A percentile compares a stretch with the other conserved stretches of the same genome.
Conservation (phyloP, 2,888 invertebrate species). For the Nipponacmea schrenckii region DNA sequence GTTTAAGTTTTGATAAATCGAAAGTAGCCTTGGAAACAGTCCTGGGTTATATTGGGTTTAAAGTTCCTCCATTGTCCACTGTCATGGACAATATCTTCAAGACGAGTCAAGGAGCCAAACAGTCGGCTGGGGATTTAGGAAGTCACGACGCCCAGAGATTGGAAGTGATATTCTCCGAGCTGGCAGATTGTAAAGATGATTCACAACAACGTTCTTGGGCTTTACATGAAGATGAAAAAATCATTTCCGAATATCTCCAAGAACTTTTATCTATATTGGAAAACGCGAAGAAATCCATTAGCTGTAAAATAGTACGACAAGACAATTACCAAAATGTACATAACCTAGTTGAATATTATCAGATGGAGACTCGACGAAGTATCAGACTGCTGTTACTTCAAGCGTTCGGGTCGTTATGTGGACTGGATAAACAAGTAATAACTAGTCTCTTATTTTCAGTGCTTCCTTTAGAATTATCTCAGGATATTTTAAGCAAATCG, state of each 20-base stretch:
- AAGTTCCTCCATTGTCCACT: constrained; percentile 40
- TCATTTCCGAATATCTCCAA: constrained; percentile 83
- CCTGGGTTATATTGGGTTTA: constrained; percentile 45
- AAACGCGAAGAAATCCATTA: constrained; percentile 90
- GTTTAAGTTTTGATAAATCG: constrained; percentile 56
- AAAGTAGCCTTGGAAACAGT: constrained; percentile 57
- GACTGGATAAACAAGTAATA: constrained; percentile 82
- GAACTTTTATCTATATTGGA: constrained; percentile 71
- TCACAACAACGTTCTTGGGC: constrained; percentile 96
- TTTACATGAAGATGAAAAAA: constrained; percentile 90
- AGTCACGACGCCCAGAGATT: constrained; percentile 87
- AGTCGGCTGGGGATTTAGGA: constrained; percentile 64
- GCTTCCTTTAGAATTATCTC: constrained; percentile 89
- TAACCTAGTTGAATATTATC: constrained; percentile 90
- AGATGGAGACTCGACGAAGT: constrained; percentile 75
- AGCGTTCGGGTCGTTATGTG: constrained; percentile 89
- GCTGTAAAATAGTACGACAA: constrained; percentile 83
- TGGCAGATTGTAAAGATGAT: constrained; percentile 91
- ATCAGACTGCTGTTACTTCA: constrained; percentile 80
- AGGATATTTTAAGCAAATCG: constrained; percentile 70
- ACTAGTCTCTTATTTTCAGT: constrained; percentile 87
- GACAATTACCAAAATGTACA: constrained; percentile 86
- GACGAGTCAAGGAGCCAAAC: constrained; percentile 15
- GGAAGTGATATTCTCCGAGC: constrained; percentile 83
- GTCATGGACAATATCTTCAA: constrained; percentile 45